Percentiles rank a stretch among this genome's conserved stretches.
phyloP scores from a whole-genome alignment of 2,888 invertebrate species.

The Nysson spinosus region DNA sequence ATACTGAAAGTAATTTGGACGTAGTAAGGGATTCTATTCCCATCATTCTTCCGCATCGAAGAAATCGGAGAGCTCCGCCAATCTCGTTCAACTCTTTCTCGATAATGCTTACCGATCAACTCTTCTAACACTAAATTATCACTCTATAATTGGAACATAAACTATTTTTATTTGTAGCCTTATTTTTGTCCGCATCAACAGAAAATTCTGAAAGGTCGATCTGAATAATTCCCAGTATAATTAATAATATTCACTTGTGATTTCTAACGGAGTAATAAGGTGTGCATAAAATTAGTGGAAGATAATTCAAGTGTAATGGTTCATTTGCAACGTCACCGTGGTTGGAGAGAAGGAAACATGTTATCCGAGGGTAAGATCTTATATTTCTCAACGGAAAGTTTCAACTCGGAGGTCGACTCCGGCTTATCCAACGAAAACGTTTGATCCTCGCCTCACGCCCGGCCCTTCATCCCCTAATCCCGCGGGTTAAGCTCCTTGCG shows the following conservation, averaged over 20 bases:
- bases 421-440: conserved; percentile 57
- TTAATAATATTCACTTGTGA: no score
- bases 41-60: conserved; percentile 50
- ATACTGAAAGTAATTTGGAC: conserved; percentile 54
- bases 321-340: conserved; percentile 1
- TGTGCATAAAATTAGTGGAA: conserved; percentile 3
- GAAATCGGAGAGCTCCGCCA: conserved; percentile 34
- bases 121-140: no score
- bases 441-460: conserved; percentile 54
- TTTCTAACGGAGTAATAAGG: no score
- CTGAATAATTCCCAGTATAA: not conserved
- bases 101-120: no score
- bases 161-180: no score
- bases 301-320: conserved; percentile 3
- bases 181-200: no score
- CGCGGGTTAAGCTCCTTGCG: conserved; percentile 56
- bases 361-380: conserved; percentile 25
- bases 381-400: conserved; percentile 43
- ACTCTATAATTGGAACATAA: not conserved
- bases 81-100: not conserved
- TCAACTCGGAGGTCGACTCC: conserved; percentile 35
- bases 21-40: conserved; percentile 27
- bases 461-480: conserved; percentile 55
- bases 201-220: no score
- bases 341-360: not conserved